These are phyloP conservation scores for Maniola jurtina DNA, from an alignment of 1,140 invertebrate genomes.

Conservation along the genomic window DNA sequence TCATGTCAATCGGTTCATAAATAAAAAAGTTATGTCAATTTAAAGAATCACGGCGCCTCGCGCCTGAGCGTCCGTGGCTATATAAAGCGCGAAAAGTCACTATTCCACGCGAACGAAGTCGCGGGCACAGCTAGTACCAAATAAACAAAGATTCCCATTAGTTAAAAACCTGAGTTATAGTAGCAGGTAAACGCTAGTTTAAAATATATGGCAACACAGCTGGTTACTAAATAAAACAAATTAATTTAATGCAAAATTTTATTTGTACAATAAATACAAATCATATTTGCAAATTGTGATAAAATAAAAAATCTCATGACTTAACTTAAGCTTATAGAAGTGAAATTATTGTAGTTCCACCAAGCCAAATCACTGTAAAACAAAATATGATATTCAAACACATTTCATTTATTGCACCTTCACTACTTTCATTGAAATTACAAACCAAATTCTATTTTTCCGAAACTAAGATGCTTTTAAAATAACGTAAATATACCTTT, in stretches of 20 bases:
- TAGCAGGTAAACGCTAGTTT: too few species aligned
- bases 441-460: slow-evolving; percentile 41
- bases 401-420: slow-evolving; percentile 54
- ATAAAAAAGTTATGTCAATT: too few species aligned
- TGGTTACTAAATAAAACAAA: slow-evolving; percentile 8
- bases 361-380: slow-evolving; percentile 27
- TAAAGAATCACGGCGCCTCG: too few species aligned
- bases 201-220: not conserved
- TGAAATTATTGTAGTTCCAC: slow-evolving; percentile 26
- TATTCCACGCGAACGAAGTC: too few species aligned
- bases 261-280: slow-evolving; percentile 79
- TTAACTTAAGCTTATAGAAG: slow-evolving; percentile 51
- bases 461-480: slow-evolving; percentile 33
- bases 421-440: slow-evolving; percentile 37
- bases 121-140: too few species aligned
- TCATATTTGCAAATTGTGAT: slow-evolving; percentile 71
- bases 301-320: slow-evolving; percentile 73
- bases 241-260: slow-evolving; percentile 68
- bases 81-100: too few species aligned
- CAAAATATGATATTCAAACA: slow-evolving; percentile 10
- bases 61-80: too few species aligned
- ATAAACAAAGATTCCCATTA: too few species aligned
- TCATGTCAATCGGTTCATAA: too few species aligned
- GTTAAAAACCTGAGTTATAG: too few species aligned
- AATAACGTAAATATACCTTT: slow-evolving; percentile 57